These are phyloP conservation scores for Eptatretus burgeri DNA, from an alignment of 2,113 vertebrate genomes.

Conservation along the genomic window DNA sequence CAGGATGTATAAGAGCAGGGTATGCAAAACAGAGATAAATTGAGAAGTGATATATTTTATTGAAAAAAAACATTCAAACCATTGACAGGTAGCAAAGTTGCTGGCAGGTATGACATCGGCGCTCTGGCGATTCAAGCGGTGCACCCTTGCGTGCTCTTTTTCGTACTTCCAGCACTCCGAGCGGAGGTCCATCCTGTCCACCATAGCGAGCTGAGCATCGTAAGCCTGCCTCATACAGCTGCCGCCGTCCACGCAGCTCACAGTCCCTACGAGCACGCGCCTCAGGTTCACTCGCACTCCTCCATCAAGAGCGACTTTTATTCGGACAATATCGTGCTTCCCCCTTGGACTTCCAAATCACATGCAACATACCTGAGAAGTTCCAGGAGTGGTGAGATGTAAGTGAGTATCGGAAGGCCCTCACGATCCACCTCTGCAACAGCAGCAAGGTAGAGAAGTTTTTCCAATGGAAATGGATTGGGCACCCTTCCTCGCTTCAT, in stretches of 20 bases:
- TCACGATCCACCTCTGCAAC: constrained; percentile 83
- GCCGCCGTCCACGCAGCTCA: constrained; percentile 65
- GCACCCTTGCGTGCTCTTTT: constrained; percentile 84
- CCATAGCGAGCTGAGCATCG: constrained; percentile 56
- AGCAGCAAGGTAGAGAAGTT: constrained; percentile 91
- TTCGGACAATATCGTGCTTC: no score
- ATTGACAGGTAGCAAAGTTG: constrained; percentile 93
- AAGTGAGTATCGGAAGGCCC: constrained; percentile 59
- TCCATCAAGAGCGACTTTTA: no score
- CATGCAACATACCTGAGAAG: constrained; percentile 50
- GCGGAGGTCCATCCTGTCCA: constrained; percentile 27
- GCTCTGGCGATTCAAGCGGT: constrained; percentile 66
- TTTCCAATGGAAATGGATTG: constrained; percentile 97
- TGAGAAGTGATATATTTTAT: background rate
- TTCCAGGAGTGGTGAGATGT: constrained; percentile 69
- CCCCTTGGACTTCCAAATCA: no score
- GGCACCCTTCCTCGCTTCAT: constrained; percentile 77
- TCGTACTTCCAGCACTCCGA: constrained; percentile 24
- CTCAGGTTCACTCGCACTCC: no score
- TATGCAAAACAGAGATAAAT: constrained; percentile 1
- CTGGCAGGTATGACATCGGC: constrained; percentile 82
- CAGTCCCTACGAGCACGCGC: constrained; percentile 33
- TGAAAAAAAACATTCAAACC: constrained; percentile 18
- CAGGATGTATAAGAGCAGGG: no score
- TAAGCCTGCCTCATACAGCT: constrained; percentile 64